Percentiles rank a stretch among this genome's conserved stretches.
Conservation (phyloP, 2,888 invertebrate species). For the Cinara cedri region DNA sequence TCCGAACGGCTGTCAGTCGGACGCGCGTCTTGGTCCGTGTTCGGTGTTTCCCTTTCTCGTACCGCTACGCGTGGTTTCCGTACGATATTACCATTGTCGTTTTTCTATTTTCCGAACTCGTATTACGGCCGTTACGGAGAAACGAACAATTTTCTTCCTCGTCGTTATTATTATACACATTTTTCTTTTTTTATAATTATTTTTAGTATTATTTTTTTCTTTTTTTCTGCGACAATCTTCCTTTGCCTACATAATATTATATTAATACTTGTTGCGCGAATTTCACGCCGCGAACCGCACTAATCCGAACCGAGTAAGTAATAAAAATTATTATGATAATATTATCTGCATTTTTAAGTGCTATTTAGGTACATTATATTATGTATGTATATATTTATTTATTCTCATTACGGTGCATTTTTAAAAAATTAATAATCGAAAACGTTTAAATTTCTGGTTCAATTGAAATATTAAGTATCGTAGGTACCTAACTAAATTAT, state of each 20-base stretch:
- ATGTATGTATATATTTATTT: too few relatives aligned
- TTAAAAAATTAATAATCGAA: too few relatives aligned
- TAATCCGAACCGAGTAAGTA: constrained; percentile 24
- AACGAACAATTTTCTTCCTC: neutral
- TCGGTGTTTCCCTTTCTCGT: constrained; percentile 32
- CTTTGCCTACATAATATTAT: too few relatives aligned
- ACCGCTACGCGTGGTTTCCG: constrained; percentile 29
- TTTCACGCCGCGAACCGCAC: neutral
- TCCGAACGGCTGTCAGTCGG: constrained; percentile 52
- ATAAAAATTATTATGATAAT: neutral
- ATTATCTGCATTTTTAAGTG: too few relatives aligned
- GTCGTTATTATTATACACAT: neutral
- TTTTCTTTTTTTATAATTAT: constrained; percentile 8
- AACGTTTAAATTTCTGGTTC: neutral
- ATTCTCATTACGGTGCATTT: neutral
- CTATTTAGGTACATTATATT: too few relatives aligned
- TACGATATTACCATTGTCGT: neutral
- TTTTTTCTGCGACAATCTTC: too few relatives aligned
- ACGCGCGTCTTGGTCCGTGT: constrained; percentile 56
- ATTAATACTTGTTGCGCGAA: constrained; percentile 17
- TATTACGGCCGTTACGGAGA: constrained; percentile 7
- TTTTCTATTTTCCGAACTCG: neutral
- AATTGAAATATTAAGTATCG: too few relatives aligned
- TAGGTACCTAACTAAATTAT: too few relatives aligned
- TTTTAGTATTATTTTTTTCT: too few relatives aligned